phyloP scores from a whole-genome alignment of 2,888 invertebrate genomes.

The Notodromas monacha region DNA sequence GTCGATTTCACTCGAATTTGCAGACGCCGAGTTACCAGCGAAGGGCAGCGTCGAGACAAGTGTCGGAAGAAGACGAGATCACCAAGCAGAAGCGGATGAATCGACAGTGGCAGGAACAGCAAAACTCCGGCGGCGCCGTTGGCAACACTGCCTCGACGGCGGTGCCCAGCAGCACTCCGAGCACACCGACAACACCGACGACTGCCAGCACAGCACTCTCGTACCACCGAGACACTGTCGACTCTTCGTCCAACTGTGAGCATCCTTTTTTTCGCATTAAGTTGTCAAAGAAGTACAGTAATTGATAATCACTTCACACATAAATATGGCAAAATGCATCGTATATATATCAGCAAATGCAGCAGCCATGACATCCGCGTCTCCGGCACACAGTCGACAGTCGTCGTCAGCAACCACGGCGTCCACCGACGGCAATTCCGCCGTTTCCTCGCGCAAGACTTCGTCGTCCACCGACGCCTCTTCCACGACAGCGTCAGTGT shows the following conservation, averaged over 20 bases:
- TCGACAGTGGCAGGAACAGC: constrained; percentile 20
- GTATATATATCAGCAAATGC: too few species aligned
- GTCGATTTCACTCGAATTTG: constrained; percentile 19
- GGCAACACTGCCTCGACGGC: constrained; percentile 1
- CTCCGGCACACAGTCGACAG: constrained; percentile 9
- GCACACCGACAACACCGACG: constrained; percentile 7
- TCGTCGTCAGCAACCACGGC: constrained; percentile 7
- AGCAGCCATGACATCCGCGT: constrained; percentile 5
- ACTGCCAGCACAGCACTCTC: constrained; percentile 6
- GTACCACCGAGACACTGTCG: constrained; percentile 7
- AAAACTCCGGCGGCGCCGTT: constrained; percentile 5
- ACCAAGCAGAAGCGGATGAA: constrained; percentile 54
- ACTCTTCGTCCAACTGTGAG: too few species aligned
- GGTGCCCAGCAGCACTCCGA: constrained; percentile 5
- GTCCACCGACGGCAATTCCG: constrained; percentile 5
- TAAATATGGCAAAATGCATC: too few species aligned
- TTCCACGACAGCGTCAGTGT: too few species aligned
- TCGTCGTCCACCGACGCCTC: too few species aligned
- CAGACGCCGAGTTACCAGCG: constrained; percentile 10
- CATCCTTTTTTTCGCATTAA: too few species aligned
- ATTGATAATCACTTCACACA: too few species aligned
- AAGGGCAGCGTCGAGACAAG: constrained; percentile 27
- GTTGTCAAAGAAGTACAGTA: too few species aligned
- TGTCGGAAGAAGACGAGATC: constrained; percentile 66
- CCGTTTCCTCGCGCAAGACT: too few species aligned